Evolutionary conservation across 2,113 vertebrate genomes (phyloP).

Genomic region (Vanacampus margaritifer): DNA sequence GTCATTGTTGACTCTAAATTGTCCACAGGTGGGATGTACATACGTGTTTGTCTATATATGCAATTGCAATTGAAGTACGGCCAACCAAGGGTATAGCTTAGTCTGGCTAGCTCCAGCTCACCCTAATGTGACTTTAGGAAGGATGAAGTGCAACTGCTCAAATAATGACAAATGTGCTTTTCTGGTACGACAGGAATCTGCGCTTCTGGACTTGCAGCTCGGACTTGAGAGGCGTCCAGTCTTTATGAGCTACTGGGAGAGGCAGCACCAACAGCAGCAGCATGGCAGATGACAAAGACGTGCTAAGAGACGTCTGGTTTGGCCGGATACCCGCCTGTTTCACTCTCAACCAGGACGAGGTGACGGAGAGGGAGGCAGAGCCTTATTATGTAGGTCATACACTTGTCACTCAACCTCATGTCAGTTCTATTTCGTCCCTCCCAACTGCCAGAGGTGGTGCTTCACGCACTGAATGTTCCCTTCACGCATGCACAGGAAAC

Average conservation of each 20-base stretch:
- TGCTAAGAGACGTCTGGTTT: constrained; percentile 96
- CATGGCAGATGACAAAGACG: constrained; percentile 99
- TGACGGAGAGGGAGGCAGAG: constrained; percentile 92
- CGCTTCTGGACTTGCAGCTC: background rate
- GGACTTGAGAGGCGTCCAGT: constrained; percentile 9
- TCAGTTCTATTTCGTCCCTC: too few species aligned
- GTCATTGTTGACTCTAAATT: too few species aligned
- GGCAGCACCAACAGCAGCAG: constrained; percentile 62
- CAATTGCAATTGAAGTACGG: too few species aligned
- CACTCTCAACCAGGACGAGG: constrained; percentile 90
- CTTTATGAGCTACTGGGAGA: constrained; percentile 81
- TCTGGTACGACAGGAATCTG: background rate
- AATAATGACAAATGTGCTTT: background rate
- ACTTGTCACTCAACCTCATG: background rate
- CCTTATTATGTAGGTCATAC: constrained; percentile 88
- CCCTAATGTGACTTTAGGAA: background rate
- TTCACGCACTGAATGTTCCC: too few species aligned
- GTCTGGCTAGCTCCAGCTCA: too few species aligned
- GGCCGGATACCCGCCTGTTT: constrained; percentile 96
- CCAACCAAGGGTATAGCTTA: too few species aligned
- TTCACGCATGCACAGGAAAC: too few species aligned
- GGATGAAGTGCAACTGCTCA: background rate
- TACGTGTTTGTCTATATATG: too few species aligned
- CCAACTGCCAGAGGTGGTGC: too few species aligned
- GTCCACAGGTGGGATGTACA: too few species aligned